Conservation (phyloP, 1,140 invertebrate genomes). For the Megalonaias nervosa region DNA sequence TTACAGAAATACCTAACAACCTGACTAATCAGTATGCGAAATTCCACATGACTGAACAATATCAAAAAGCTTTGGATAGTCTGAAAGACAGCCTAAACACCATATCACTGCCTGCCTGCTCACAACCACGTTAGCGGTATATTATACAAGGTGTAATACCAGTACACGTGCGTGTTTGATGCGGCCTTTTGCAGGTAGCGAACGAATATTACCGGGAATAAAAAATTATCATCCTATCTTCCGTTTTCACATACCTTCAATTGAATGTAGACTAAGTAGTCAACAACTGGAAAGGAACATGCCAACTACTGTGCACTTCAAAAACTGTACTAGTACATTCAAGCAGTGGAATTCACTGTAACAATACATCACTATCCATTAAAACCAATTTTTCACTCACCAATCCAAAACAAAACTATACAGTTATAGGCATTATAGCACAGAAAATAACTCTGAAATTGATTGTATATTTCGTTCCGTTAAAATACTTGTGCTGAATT, state of each 20-base stretch:
- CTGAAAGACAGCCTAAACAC: slow-evolving; percentile 44
- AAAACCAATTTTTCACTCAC: slow-evolving; percentile 25
- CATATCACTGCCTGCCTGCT: slow-evolving; percentile 38
- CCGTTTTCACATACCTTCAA: slow-evolving; percentile 41
- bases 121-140: slow-evolving; percentile 30
- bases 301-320: slow-evolving; percentile 43
- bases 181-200: slow-evolving; percentile 21
- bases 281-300: slow-evolving; percentile 39
- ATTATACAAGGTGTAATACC: slow-evolving; percentile 38
- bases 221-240: slow-evolving; percentile 30
- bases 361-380: slow-evolving; percentile 44
- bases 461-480: slow-evolving; percentile 29
- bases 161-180: slow-evolving; percentile 30
- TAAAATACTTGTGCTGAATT: slow-evolving; percentile 42
- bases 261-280: slow-evolving; percentile 15
- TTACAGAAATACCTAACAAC: too few relatives aligned
- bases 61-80: slow-evolving; percentile 44
- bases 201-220: not conserved
- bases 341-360: slow-evolving; percentile 39
- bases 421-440: slow-evolving; percentile 42
- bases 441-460: slow-evolving; percentile 36
- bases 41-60: not conserved
- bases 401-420: slow-evolving; percentile 40
- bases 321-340: slow-evolving; percentile 47
- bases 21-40: too few relatives aligned